Evolutionary conservation across 2,888 invertebrate genomes (phyloP).

Genomic region (Polydrusus tereticollis): DNA sequence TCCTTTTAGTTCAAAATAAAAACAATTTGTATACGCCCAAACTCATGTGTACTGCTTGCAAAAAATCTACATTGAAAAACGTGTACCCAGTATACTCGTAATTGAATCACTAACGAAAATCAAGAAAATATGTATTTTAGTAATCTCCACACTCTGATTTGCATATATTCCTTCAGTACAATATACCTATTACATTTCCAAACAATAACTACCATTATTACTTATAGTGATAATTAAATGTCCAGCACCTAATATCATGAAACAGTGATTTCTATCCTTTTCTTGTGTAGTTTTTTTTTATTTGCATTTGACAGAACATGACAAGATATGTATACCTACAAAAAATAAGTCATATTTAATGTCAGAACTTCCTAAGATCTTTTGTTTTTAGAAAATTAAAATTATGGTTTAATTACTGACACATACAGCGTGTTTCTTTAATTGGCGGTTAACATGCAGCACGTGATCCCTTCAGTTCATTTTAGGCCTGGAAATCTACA

Average conservation of each 20-base stretch:
- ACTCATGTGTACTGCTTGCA: conserved; percentile 6
- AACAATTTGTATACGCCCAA: not conserved
- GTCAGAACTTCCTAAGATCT: too few species aligned
- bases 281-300: not conserved
- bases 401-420: not conserved
- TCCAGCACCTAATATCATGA: conserved; percentile 57
- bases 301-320: too few species aligned
- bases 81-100: not conserved
- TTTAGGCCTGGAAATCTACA: too few species aligned
- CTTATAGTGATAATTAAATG: conserved; percentile 49
- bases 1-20: not conserved
- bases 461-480: too few species aligned
- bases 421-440: too few species aligned
- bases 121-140: not conserved
- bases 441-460: too few species aligned
- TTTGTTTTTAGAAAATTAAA: not conserved
- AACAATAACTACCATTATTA: conserved; percentile 30
- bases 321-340: conserved; percentile 17
- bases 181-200: conserved; percentile 28
- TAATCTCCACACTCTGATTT: conserved; percentile 25
- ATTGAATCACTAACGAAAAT: not conserved
- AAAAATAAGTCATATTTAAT: not conserved
- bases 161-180: conserved; percentile 35
- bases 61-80: conserved; percentile 1
- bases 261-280: conserved; percentile 46